Evolutionary conservation across 1,140 invertebrate genomes (phyloP).

Genomic region (Diorhabda elongata): DNA sequence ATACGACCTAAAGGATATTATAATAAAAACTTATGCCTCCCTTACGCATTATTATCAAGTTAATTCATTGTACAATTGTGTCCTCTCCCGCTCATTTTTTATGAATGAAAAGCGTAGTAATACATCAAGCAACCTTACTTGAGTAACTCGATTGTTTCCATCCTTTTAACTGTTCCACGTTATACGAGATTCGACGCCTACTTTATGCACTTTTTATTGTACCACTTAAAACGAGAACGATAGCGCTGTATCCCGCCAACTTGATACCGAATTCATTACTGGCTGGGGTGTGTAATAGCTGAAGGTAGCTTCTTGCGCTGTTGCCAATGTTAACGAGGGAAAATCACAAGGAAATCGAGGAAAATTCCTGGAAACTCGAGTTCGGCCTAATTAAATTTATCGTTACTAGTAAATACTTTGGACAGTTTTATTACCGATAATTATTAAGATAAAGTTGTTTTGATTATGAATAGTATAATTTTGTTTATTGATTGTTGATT

Average conservation of each 20-base stretch:
- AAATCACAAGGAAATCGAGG: not conserved
- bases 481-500: too few species aligned
- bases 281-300: conserved; percentile 19
- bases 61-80: not conserved
- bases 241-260: conserved; percentile 13
- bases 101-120: conserved; percentile 10
- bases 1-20: too few species aligned
- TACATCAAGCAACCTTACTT: conserved; percentile 9
- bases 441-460: too few species aligned
- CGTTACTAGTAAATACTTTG: too few species aligned
- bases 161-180: not conserved
- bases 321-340: not conserved
- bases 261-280: conserved; percentile 11
- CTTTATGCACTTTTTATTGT: not conserved
- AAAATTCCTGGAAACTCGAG: not conserved
- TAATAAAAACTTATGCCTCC: not conserved
- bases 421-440: too few species aligned
- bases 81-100: conserved; percentile 1
- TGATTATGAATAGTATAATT: too few species aligned
- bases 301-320: conserved; percentile 10
- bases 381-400: too few species aligned
- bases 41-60: not conserved
- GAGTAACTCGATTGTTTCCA: conserved; percentile 5
- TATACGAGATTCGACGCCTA: not conserved
- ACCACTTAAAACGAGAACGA: conserved; percentile 12